Evolutionary conservation across 2,113 vertebrate species (phyloP).

Genomic region (Macroglossus sobrinus): DNA sequence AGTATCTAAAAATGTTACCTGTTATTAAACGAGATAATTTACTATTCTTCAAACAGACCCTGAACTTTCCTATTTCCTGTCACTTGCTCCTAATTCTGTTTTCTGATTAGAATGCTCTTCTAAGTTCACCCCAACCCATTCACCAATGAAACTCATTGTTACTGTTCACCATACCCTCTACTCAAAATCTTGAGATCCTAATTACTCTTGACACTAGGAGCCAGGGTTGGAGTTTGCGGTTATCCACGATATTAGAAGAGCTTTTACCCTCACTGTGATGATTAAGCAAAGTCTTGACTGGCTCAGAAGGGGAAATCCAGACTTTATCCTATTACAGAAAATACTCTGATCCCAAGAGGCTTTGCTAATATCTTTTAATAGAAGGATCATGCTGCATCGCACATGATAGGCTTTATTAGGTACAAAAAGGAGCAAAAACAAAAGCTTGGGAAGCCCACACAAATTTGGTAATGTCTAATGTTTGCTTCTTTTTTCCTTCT

Average conservation of each 20-base stretch:
- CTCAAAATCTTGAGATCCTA: not conserved
- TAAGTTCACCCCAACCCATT: not conserved
- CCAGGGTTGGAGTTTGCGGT: not conserved
- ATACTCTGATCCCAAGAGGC: not conserved
- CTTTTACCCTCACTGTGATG: not conserved
- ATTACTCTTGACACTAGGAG: not conserved
- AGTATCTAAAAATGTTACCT: not conserved
- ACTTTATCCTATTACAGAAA: not conserved
- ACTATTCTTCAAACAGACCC: not conserved
- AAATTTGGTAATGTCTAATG: not conserved
- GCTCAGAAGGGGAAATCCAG: not conserved
- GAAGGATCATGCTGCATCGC: not conserved
- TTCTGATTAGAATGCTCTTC: not conserved
- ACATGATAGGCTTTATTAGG: not conserved
- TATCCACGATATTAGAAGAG: not conserved
- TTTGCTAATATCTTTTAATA: conserved; percentile 26
- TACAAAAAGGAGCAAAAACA: not conserved
- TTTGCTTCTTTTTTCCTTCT: not conserved
- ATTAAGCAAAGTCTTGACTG: not conserved
- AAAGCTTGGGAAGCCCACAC: not conserved
- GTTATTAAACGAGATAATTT: not conserved
- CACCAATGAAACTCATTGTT: not conserved
- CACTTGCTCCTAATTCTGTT: not conserved
- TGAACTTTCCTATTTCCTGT: not conserved
- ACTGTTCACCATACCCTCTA: not conserved